Conservation (phyloP, 1,140 invertebrate species). For the Drosophila lacteicornis region DNA sequence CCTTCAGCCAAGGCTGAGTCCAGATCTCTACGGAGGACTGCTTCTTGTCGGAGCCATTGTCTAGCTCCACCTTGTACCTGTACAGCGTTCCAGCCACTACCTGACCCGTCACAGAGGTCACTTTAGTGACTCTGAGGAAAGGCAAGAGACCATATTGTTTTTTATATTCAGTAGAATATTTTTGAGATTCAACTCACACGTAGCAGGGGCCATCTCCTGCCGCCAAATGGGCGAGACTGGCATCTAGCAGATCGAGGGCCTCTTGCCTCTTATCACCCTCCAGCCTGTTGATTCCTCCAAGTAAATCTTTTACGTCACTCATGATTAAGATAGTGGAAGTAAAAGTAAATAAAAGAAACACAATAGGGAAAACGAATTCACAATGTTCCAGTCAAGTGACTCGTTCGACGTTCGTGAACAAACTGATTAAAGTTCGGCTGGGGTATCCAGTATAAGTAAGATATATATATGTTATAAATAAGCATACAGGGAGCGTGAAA, state of each 20-base stretch:
- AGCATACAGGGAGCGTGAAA: background rate
- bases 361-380: background rate
- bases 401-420: conserved; percentile 2
- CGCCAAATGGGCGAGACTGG: conserved; percentile 31
- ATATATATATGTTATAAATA: background rate
- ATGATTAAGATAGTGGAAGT: background rate
- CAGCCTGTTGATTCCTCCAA: background rate
- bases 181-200: conserved; percentile 22
- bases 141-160: background rate
- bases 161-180: background rate
- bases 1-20: conserved; percentile 48
- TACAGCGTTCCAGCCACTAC: conserved; percentile 63
- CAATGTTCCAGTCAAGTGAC: background rate
- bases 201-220: conserved; percentile 40
- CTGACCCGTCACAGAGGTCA: conserved; percentile 55
- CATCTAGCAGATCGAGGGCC: conserved; percentile 24
- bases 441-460: background rate
- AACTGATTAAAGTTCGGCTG: conserved; percentile 6
- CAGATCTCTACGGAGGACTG: conserved; percentile 59
- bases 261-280: conserved; percentile 2
- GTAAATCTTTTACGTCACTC: background rate
- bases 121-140: conserved; percentile 48
- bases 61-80: conserved; percentile 55
- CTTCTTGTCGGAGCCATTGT: conserved; percentile 46
- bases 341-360: background rate